Base-by-base conservation (phyloP, 2,888 invertebrate genomes). In the Diarsia rubi region DNA sequence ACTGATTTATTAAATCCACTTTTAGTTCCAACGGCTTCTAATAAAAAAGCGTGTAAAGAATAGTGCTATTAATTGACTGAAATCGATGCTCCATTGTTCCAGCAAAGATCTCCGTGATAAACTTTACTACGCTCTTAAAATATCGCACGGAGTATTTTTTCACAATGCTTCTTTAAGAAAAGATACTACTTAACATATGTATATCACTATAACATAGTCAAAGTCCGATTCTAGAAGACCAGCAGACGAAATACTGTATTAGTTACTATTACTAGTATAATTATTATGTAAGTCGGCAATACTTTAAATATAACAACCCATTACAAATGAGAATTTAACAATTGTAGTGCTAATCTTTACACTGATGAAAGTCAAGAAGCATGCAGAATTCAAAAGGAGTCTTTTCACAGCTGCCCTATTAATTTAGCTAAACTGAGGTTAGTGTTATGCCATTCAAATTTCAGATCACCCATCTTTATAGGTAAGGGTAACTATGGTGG, bases 31-130 rank as follows among this genome's bases (percentile, higher is more conserved):
- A 27, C 9, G n/a, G 37, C 45, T 45, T 49, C 37, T 37, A 24
- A 65, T 4, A 6, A 74, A 74, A 74, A 54, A 27, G 11, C 27
- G 3, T 44, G 19, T 45, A n/a, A 69, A 63, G n/a, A 49, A 60
- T 37, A 45, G 19, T 52, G 14, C 19, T 69, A 21, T 59, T 37
- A 19, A 67, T 57, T 37, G n/a, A 68, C 19, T 75, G 75, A 64
- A 70, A 83, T 65, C 42, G 57, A 74, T n/a, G 70, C 79, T 47
- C 62, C 16, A 73, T 78, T 81, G 66, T 81, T 63, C 14, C 0
- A 63, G 5, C 6, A 31, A 52, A 73, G 67, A 78, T 73, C 21
- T 8, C 6, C 19, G 12, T 49, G 49, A 78, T 63, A 78, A 66
- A 42, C 60, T n/a, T n/a, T 24, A 79, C 44, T 49, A 24, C 62